Conservation (phyloP, 2,888 invertebrate species). For the Troides helena region DNA sequence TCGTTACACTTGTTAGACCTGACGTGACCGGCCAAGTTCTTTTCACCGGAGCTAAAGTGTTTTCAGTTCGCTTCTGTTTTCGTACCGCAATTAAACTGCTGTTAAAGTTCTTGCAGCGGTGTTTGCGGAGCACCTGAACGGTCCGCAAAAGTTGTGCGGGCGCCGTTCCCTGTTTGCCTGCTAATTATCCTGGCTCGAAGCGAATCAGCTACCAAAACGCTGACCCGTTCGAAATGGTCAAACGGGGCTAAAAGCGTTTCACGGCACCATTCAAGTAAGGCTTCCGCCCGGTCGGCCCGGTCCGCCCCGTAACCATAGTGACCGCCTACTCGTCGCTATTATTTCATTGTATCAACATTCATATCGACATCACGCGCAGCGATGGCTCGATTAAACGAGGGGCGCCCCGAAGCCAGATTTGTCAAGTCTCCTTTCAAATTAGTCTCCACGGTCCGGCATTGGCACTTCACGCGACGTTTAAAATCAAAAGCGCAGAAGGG, state of each 20-base stretch:
- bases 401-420: slow-evolving; percentile 75
- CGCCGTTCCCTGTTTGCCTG: slow-evolving; percentile 73
- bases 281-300: slow-evolving; percentile 55
- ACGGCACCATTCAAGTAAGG: slow-evolving; percentile 61
- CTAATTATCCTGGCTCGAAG: slow-evolving; percentile 72
- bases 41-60: slow-evolving; percentile 72
- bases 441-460: slow-evolving; percentile 64
- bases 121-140: slow-evolving; percentile 77
- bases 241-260: slow-evolving; percentile 70
- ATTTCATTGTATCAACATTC: slow-evolving; percentile 78
- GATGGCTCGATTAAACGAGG: slow-evolving; percentile 72
- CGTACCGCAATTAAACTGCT: slow-evolving; percentile 77
- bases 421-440: slow-evolving; percentile 77
- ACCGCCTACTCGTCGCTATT: slow-evolving; percentile 66
- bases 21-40: slow-evolving; percentile 62
- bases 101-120: slow-evolving; percentile 78
- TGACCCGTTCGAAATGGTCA: slow-evolving; percentile 70
- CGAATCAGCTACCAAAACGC: slow-evolving; percentile 69
- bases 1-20: slow-evolving; percentile 41
- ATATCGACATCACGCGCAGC: slow-evolving; percentile 71
- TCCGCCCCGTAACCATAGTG: slow-evolving; percentile 69
- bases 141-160: slow-evolving; percentile 70
- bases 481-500: slow-evolving; percentile 80
- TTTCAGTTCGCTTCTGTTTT: slow-evolving; percentile 76
- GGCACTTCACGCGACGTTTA: slow-evolving; percentile 75